A percentile compares a stretch with the other conserved stretches of the same genome.
Conservation (phyloP, 64 coral and sea anemone genomes). For the Montipora foliosa region DNA sequence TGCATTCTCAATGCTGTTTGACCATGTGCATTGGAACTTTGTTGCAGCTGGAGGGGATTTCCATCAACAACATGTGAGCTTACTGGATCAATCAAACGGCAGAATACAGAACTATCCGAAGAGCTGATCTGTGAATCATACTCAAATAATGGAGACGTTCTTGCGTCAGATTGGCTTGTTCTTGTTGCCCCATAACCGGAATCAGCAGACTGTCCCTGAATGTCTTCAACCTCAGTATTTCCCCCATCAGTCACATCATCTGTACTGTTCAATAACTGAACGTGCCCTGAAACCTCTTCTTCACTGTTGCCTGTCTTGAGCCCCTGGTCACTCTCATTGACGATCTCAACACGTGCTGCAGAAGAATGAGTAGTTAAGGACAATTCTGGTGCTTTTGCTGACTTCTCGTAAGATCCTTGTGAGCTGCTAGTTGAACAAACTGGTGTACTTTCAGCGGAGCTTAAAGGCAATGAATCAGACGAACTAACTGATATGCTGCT, state of each 20-base stretch:
- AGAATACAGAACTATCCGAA: too few species aligned
- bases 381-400: not conserved
- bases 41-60: too few species aligned
- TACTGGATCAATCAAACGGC: too few species aligned
- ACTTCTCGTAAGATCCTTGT: not conserved
- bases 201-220: not conserved
- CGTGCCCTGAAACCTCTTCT: not conserved
- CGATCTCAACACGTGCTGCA: not conserved
- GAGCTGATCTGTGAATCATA: too few species aligned
- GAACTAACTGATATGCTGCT: too few species aligned
- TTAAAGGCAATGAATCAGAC: too few species aligned
- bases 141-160: not conserved
- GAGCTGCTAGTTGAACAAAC: not conserved
- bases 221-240: not conserved
- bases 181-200: not conserved
- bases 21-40: too few species aligned
- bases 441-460: not conserved
- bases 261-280: not conserved
- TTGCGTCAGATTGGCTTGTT: not conserved
- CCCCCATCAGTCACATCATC: not conserved
- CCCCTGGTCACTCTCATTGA: not conserved
- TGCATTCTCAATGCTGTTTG: too few species aligned
- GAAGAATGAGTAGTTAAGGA: not conserved
- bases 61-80: too few species aligned
- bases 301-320: too few species aligned